Evolutionary conservation across 1,140 invertebrate species (phyloP), one percentile per base, ranked within the genome.

Genomic region (Marisa cornuarietis): DNA sequence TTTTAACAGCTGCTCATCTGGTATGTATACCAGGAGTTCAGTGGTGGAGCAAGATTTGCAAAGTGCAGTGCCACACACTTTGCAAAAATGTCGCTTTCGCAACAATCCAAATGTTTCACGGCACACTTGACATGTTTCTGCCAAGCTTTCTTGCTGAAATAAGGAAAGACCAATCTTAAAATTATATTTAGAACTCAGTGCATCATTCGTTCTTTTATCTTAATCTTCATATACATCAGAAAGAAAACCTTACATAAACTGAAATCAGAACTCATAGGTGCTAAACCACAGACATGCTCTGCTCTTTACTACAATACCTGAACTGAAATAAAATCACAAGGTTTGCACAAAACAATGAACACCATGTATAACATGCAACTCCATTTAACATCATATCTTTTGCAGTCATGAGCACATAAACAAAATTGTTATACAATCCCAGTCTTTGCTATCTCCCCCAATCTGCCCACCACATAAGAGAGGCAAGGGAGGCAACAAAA

Each of bases 11-110:
- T 76, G 71, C 13, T 71, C 52, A 65, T 89, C 86, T 10, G 87
- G 84, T 11, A 88, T 63, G 63, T 85, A 88, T 18, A 89, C 73
- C 6, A 89, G 73, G 0, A 89, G 80, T 61, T 89, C 87, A 58
- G 84, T 82, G 16, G 49, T 71, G 20, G 85, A 85, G 72, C 88
- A 89, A 0, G 71, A 63, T 69, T 85, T 87, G 82, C 88, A 89
- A n/a, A 88, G 66, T 18, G 78, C 82, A 49, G 79, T 61, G 6
- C 85, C 87, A 83, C 88, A 89, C 54, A 89, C 81, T 42, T 83
- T 85, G 83, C 88, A 89, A 62, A 80, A 85, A 14, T 81, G 71
- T 63, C 87, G 86, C 71, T 84, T 85, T 13, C 76, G 79, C 63
- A 86, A 49, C n/a, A 87, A 75, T 22, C 81, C 76, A 76, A 88